A percentile compares a stretch with the other conserved stretches of the same genome.
Conservation (phyloP, 92 coral and sea anemone genomes). For the Porites evermanni region DNA sequence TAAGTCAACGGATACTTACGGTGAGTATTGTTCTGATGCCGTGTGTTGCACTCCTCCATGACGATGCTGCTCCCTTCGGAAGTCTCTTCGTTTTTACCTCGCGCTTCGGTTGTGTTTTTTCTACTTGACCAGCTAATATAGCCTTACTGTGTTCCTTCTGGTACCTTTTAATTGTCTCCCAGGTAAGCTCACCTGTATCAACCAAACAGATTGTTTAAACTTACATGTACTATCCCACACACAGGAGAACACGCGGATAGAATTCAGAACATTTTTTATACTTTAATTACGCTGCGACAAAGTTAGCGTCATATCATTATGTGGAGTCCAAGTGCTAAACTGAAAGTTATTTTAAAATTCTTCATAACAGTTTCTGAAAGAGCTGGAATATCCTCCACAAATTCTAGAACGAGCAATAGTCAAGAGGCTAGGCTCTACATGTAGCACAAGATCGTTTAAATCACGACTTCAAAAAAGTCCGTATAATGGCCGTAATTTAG, state of each 20-base stretch:
- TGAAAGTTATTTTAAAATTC: too few species aligned
- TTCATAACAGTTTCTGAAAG: too few species aligned
- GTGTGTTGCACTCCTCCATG: conserved; percentile 65
- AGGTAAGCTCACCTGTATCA: conserved; percentile 31
- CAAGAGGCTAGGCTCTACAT: too few species aligned
- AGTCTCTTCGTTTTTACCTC: neutral
- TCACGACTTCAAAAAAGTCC: too few species aligned
- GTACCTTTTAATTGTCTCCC: conserved; percentile 33
- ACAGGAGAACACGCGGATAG: neutral
- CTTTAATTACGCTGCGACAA: neutral
- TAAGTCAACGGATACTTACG: neutral
- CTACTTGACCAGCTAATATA: neutral
- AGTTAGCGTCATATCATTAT: too few species aligned
- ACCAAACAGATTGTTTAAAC: neutral
- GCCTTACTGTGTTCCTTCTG: conserved; percentile 18
- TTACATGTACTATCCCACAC: neutral
- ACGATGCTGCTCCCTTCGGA: conserved; percentile 4
- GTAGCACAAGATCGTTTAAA: too few species aligned
- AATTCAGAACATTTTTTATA: neutral
- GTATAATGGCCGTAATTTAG: too few species aligned
- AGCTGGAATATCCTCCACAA: too few species aligned
- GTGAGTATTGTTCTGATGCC: conserved; percentile 33
- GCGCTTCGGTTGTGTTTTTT: neutral
- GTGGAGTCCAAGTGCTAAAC: too few species aligned
- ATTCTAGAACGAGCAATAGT: too few species aligned